These are phyloP conservation scores for Catocala fraxini DNA, from an alignment of 2,888 invertebrate genomes.

Conservation along the genomic window DNA sequence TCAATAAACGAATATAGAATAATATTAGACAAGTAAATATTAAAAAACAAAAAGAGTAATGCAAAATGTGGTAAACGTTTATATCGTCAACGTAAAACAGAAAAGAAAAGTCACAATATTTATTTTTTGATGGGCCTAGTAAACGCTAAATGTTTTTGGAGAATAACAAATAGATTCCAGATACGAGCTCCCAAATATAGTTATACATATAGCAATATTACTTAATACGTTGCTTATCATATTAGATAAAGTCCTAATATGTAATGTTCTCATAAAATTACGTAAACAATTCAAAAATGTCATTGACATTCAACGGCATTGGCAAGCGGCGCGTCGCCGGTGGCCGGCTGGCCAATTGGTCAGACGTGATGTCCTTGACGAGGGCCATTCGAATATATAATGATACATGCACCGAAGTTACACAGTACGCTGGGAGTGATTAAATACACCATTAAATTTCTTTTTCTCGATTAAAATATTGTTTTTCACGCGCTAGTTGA, in stretches of 20 bases:
- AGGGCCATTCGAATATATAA: constrained; percentile 54
- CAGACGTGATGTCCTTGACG: constrained; percentile 65
- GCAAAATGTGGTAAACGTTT: too few species aligned
- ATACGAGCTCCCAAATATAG: too few species aligned
- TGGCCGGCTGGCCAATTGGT: constrained; percentile 64
- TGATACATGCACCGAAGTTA: constrained; percentile 38
- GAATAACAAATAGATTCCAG: too few species aligned
- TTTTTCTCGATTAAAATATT: constrained; percentile 22
- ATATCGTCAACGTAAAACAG: too few species aligned
- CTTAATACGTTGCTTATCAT: too few species aligned
- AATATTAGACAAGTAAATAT: too few species aligned
- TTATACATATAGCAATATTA: too few species aligned
- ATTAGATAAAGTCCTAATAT: not conserved
- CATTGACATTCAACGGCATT: constrained; percentile 66
- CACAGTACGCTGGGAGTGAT: constrained; percentile 36
- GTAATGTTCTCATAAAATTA: constrained; percentile 41
- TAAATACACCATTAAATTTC: constrained; percentile 33
- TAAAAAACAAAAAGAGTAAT: too few species aligned
- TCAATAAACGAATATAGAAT: too few species aligned
- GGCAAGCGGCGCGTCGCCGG: constrained; percentile 49
- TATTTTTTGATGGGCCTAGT: too few species aligned
- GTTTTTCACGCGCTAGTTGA: not conserved
- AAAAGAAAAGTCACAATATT: too few species aligned
- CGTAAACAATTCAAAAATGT: constrained; percentile 60
- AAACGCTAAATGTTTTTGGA: too few species aligned